Evolutionary conservation across 2,797 vertebrate species (phyloP).

Genomic region (Aulostomus chinensis): DNA sequence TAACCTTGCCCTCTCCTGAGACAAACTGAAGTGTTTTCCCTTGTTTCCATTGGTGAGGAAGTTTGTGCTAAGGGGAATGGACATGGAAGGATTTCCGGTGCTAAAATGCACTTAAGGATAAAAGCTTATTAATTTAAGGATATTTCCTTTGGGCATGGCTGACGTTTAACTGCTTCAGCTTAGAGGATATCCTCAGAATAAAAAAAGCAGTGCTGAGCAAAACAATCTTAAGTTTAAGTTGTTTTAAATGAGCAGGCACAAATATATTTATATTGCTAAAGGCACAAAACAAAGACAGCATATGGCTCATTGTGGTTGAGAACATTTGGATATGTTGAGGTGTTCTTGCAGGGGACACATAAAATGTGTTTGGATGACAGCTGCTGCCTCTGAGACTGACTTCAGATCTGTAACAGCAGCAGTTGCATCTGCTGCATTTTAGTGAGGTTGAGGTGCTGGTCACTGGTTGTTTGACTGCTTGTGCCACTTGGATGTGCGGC

Average conservation of each 20-base stretch:
- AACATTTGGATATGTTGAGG: no score
- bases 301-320: slow-evolving; percentile 16
- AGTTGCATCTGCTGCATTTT: no score
- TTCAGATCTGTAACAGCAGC: no score
- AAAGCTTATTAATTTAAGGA: background rate
- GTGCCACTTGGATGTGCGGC: no score
- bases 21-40: slow-evolving; percentile 11
- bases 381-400: no score
- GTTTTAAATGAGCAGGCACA: slow-evolving; percentile 15
- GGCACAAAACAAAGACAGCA: slow-evolving; percentile 6
- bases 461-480: no score
- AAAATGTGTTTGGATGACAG: no score
- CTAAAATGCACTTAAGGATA: slow-evolving; percentile 26
- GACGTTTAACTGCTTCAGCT: slow-evolving; percentile 2
- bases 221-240: no score
- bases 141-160: background rate
- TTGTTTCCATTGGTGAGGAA: slow-evolving; percentile 21
- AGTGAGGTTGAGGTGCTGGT: no score
- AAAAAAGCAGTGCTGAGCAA: background rate
- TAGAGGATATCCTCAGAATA: background rate
- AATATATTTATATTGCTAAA: slow-evolving; percentile 2
- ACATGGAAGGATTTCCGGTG: slow-evolving; percentile 1
- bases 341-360: no score
- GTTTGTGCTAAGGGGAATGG: background rate
- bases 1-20: slow-evolving; percentile 7